phyloP scores from a whole-genome alignment of 2,797 vertebrate genomes.

The Lithobates pipiens region DNA sequence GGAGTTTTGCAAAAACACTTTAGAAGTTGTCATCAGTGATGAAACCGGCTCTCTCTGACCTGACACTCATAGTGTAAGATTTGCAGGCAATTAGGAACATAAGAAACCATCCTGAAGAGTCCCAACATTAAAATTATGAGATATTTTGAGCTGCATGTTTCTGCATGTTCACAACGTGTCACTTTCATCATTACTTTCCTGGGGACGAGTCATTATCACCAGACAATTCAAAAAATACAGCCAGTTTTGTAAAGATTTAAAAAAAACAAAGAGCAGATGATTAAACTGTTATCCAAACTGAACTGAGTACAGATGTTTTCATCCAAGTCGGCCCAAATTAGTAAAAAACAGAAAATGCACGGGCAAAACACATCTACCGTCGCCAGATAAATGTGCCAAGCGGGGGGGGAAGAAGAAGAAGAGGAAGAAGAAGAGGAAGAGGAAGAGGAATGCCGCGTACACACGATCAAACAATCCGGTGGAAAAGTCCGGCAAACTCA shows the following conservation, averaged over 20 bases:
- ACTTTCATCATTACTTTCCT: conserved; percentile 20
- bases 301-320: too few relatives aligned
- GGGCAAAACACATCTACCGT: too few relatives aligned
- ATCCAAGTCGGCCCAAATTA: too few relatives aligned
- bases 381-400: too few relatives aligned
- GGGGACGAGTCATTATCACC: conserved; percentile 35
- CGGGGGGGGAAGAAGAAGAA: too few relatives aligned
- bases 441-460: too few relatives aligned
- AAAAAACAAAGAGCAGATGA: not conserved
- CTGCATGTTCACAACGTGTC: conserved; percentile 15
- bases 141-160: conserved; percentile 11
- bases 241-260: not conserved
- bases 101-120: conserved; percentile 10
- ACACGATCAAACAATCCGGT: too few relatives aligned
- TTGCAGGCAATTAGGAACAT: not conserved
- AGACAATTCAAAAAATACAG: conserved; percentile 35
- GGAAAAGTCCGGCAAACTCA: too few relatives aligned
- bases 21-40: not conserved
- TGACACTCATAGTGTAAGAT: not conserved
- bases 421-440: too few relatives aligned
- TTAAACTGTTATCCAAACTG: not conserved
- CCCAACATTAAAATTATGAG: conserved; percentile 17
- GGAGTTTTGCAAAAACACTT: too few relatives aligned
- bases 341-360: too few relatives aligned
- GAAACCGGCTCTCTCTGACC: too few relatives aligned